These are phyloP conservation scores for Dendropsophus ebraccatus DNA, from an alignment of 2,113 vertebrate species.

Conservation along the genomic window DNA sequence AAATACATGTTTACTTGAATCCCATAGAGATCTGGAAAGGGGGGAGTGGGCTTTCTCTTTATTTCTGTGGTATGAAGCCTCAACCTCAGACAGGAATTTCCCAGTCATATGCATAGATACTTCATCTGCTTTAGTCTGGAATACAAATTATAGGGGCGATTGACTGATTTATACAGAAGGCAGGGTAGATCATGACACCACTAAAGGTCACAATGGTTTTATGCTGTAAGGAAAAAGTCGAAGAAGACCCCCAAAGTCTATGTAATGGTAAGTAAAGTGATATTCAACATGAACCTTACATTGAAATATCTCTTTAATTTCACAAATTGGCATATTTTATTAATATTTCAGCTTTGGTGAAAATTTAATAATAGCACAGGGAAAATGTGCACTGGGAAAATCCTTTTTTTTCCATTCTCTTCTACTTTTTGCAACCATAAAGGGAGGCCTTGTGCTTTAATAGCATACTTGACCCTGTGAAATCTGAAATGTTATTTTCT, in stretches of 20 bases:
- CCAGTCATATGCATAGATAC: neutral
- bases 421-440: neutral
- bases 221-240: too few relatives aligned
- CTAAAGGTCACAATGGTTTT: neutral
- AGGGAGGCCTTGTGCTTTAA: constrained; percentile 14
- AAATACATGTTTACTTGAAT: neutral
- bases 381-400: neutral
- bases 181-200: neutral
- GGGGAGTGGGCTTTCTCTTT: neutral
- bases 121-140: neutral
- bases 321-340: neutral
- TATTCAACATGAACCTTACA: neutral
- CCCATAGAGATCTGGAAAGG: neutral
- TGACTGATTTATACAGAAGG: neutral
- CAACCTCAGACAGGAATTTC: neutral
- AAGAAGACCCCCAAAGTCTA: neutral
- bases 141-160: neutral
- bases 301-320: neutral
- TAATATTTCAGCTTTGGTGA: neutral
- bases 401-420: neutral
- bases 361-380: neutral
- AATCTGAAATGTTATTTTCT: constrained; percentile 6
- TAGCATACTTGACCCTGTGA: neutral
- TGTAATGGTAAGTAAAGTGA: neutral
- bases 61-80: neutral